Evolutionary conservation across 2,113 vertebrate species (phyloP).

Genomic region (Agapornis roseicollis): DNA sequence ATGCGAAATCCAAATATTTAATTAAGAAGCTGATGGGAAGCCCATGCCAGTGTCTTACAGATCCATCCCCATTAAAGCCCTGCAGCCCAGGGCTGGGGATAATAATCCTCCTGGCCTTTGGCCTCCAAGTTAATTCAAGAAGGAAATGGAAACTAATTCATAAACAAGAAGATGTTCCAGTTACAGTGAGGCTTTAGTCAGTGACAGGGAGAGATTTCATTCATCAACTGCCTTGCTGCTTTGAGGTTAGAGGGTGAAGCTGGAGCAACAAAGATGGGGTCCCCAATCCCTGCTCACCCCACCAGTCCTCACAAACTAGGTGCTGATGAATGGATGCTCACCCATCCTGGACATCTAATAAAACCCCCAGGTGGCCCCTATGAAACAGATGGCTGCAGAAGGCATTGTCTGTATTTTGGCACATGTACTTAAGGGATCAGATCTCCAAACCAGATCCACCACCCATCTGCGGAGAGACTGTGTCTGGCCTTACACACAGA

Average conservation of each 20-base stretch:
- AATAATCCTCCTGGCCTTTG: neutral
- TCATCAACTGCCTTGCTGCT: neutral
- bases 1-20: neutral
- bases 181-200: neutral
- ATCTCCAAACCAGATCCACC: neutral
- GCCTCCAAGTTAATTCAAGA: neutral
- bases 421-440: accelerated
- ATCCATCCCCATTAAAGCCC: neutral
- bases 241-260: neutral
- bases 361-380: neutral
- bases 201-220: neutral
- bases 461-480: accelerated
- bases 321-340: neutral
- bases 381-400: neutral
- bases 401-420: neutral
- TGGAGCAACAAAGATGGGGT: neutral
- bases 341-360: neutral
- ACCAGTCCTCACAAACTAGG: neutral
- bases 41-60: neutral
- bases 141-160: slow-evolving; percentile 16
- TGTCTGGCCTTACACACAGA: neutral
- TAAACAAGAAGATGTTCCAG: neutral
- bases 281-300: neutral
- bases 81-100: neutral
- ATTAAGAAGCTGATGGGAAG: neutral